Evolutionary conservation across 2,113 vertebrate genomes (phyloP).

Genomic region (Oreotragus oreotragus): DNA sequence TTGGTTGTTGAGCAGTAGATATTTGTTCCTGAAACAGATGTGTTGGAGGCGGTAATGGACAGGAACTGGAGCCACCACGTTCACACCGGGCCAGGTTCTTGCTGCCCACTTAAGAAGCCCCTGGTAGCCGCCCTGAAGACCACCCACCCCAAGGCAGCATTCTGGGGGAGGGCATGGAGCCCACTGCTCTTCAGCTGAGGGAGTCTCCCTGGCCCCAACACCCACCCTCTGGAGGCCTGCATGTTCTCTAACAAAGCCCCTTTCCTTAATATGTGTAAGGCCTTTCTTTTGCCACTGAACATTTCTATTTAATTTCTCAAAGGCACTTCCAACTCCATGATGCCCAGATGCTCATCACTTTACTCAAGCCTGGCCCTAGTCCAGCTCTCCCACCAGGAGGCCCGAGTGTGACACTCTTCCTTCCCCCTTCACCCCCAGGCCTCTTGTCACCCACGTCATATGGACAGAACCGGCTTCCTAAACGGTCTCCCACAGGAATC

Average conservation of each 20-base stretch:
- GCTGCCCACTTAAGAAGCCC: not conserved
- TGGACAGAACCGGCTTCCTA: not conserved
- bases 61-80: not conserved
- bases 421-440: not conserved
- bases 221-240: not conserved
- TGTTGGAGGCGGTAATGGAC: not conserved
- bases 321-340: not conserved
- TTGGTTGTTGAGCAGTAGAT: conserved; percentile 95
- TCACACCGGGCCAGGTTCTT: not conserved
- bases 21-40: conserved; percentile 91
- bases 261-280: not conserved
- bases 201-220: not conserved
- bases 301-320: not conserved
- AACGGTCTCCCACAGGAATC: not conserved
- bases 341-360: not conserved
- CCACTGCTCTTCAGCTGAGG: not conserved
- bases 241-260: not conserved
- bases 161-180: not conserved
- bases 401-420: not conserved
- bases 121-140: not conserved
- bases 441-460: not conserved
- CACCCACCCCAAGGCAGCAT: too few species aligned
- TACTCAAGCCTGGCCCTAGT: not conserved
- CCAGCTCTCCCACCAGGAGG: not conserved
- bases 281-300: not conserved